Evolutionary conservation across 2,888 invertebrate genomes (phyloP), one percentile per base, ranked within the genome.

Genomic region (Fragum sueziense): DNA sequence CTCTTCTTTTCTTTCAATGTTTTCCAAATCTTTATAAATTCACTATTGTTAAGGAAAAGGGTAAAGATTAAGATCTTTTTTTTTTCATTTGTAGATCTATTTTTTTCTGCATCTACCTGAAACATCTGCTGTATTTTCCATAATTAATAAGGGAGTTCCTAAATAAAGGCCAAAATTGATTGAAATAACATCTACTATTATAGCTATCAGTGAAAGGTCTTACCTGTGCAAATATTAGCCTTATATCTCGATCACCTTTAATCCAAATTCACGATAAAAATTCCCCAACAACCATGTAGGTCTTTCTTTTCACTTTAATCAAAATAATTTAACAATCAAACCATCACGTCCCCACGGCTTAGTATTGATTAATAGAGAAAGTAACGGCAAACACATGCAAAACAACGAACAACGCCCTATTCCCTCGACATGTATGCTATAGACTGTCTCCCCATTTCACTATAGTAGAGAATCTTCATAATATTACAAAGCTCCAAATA

Each of bases 291-390:
- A 11, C 33, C 17, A 25, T 41, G 65, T 41, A 33, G n/a, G 37
- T 27, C 65, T 41, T 41, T 41, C 41, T 25, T 65, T 65, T 65
- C 41, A 65, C 65, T 41, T 37, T 65, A 41, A 25, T 41, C 65
- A 65, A 65, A 61, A 61, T 41, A 41, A 34, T 65, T 65, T 25
- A 65, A 65, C 65, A 65, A 41, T 65, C 25, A 65, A 22, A 22
- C 65, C 65, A 65, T 65, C 41, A 33, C 27, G n/a, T 25, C 65
- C 25, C 22, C 25, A 65, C 25, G 41, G 41, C 65, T 41, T 22
- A 6, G 4, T 65, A 65, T 65, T 65, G 65, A 65, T 65, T 65
- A 25, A 65, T 65, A 17, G 25, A 41, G 65, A 65, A 41, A 41
- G 65, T 41, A 41, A 65, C 41, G 34, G 37, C 7, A 57, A 41